Evolutionary conservation across 1,140 invertebrate species (phyloP), one percentile per base, ranked within the genome.

Genomic region (Tetramorium parvispinum): DNA sequence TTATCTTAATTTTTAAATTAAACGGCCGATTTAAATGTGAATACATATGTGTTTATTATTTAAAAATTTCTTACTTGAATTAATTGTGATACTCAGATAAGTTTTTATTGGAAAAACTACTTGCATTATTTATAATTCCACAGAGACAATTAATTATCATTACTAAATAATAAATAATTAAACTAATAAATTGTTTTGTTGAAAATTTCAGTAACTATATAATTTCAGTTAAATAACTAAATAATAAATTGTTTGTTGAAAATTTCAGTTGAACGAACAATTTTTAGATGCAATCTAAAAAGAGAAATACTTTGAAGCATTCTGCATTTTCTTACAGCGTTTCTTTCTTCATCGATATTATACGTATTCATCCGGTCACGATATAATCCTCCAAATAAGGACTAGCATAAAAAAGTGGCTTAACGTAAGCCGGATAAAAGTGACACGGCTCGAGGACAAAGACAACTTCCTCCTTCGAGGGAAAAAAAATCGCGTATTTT

Each of bases 351-450:
- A 55, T 53, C 70, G 75, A 87, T 89, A 87, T 90, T 71, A 90
- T 87, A 89, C 82, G 78, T 78, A 55, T 90, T 89, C 79, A 90
- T 90, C 73, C 78, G 75, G 79, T 89, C 88, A 70, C 49, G 66
- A 57, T 89, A 89, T 90, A 89, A 90, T 86, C 79, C 79, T 85
- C 27, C 21, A 85, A 89, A 87, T 89, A 90, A 90, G 65, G 88
- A 66, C 49, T 51, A 59, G 75, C 55, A 87, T 90, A 89, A 89
- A 90, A 27, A 89, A 87, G 75, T 90, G 85, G 77, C 85, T 90
- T 85, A 87, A 81, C 79, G 57, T 91, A 91, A 90, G 86, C 86
- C 76, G 89, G 89, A 91, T 87, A 79, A 65, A 85, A 90, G 88
- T 88, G 86, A 88, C 86, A 86, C 57, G 87, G 71, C 43, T 43